Base-by-base conservation (phyloP, 2,113 vertebrate species). In the Dolichotis patagonum region DNA sequence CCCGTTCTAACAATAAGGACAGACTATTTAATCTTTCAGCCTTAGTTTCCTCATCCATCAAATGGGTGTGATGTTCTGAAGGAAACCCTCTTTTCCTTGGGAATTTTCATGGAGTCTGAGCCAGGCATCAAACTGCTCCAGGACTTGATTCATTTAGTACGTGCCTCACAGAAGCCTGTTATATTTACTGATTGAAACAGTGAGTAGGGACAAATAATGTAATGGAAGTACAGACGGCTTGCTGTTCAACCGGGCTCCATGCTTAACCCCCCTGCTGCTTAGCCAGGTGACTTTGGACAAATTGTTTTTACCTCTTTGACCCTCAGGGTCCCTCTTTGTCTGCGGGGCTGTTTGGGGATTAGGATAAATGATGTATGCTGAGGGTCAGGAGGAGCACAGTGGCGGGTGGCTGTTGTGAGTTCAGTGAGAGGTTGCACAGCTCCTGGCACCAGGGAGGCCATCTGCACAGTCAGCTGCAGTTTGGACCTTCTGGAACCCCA, bases 31-130 rank as follows among this genome's bases (percentile, higher is more conserved):
- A 85, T 85, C 78, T 94, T 56, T 85, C 62, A 90, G 54, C 81
- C 82, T 95, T 24, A n/a, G 54, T 95, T 97, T 96, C 52, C 38
- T 90, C 26, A 90, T 91, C 92, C 24, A 28, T 90, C 32, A 73
- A 83, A 88, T 97, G 92, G 94, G 60, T 92, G 24, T 81, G 52
- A 52, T 69, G 58, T 41, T 62, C 77, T 14, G 1, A 83, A 63
- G 30, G 65, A 88, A 95, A 82, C 7, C 19, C 54, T 91, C 32
- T 62, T 14, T 38, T 58, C 71, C 46, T 62, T 58, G 41, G 81
- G 46, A 86, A 88, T 83, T 94, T 75, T 14, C 89, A n/a, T 83
- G 30, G 58, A 16, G 28, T 65, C 52, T 83, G 19, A n/a, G 56
- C 67, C 83, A 93, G 62, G 54, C 69, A 20, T 88, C 91, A 38